A percentile compares a stretch with the other conserved stretches of the same genome.
Conservation (phyloP, 1,140 invertebrate genomes). For the Drosophila tropicalis region DNA sequence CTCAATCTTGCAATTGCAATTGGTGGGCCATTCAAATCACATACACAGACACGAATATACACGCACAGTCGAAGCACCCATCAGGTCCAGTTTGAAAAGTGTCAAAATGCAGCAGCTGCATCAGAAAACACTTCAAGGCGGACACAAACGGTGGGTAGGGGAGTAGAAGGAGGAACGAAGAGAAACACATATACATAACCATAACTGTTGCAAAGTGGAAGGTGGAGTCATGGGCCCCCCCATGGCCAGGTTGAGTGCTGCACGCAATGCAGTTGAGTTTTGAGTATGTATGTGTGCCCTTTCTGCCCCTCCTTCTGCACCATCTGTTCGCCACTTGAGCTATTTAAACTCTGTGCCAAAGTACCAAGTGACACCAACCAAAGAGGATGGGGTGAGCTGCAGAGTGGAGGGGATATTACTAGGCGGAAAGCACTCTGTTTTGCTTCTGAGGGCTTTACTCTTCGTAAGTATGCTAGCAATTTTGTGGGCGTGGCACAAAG, state of each 20-base stretch:
- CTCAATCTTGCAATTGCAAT: constrained; percentile 49
- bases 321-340: constrained; percentile 63
- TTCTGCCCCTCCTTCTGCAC: background rate
- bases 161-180: background rate
- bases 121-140: constrained; percentile 3
- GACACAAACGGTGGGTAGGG: background rate
- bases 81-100: constrained; percentile 20
- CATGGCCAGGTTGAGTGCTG: constrained; percentile 28
- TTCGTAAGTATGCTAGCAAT: constrained; percentile 67
- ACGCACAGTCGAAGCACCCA: background rate
- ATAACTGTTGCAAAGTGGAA: constrained; percentile 27
- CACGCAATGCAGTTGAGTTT: constrained; percentile 32
- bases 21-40: constrained; percentile 58
- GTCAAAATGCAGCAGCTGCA: constrained; percentile 19
- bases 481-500: constrained; percentile 66
- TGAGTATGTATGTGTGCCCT: constrained; percentile 16
- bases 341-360: constrained; percentile 64
- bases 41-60: constrained; percentile 27
- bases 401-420: background rate
- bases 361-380: constrained; percentile 52
- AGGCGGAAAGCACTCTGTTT: constrained; percentile 25
- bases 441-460: constrained; percentile 21
- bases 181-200: background rate
- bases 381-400: no score
- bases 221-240: constrained; percentile 9